phyloP scores from a whole-genome alignment of 1,140 invertebrate species.

The Ylistrum balloti region DNA sequence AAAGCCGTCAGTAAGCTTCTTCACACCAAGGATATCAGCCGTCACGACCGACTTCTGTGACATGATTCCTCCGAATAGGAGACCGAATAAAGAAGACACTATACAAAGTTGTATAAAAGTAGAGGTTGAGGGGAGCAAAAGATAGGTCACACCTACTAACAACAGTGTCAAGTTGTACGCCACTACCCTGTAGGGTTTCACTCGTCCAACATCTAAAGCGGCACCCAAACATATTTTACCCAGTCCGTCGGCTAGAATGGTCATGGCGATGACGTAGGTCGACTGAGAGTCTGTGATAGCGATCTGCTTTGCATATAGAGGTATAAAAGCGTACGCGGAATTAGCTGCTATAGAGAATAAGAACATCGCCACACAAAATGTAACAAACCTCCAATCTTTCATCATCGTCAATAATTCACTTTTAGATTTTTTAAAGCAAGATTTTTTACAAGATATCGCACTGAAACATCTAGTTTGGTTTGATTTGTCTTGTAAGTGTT shows the following conservation, averaged over 20 bases:
- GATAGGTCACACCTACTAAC: slow-evolving; percentile 59
- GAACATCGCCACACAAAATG: slow-evolving; percentile 73
- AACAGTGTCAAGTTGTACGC: slow-evolving; percentile 73
- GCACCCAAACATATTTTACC: slow-evolving; percentile 67
- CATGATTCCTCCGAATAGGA: slow-evolving; percentile 83
- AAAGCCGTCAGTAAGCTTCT: background rate
- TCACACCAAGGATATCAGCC: slow-evolving; percentile 88
- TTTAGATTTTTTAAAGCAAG: slow-evolving; percentile 45
- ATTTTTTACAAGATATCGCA: background rate
- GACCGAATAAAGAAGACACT: slow-evolving; percentile 68
- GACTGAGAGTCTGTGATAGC: slow-evolving; percentile 65
- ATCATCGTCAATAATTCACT: slow-evolving; percentile 67
- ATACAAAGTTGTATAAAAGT: slow-evolving; percentile 67
- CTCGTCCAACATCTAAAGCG: slow-evolving; percentile 65
- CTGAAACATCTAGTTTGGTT: too few species aligned
- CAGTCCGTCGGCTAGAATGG: slow-evolving; percentile 71
- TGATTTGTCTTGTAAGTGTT: background rate
- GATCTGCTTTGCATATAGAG: slow-evolving; percentile 70
- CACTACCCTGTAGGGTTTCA: slow-evolving; percentile 69
- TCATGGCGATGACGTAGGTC: slow-evolving; percentile 69
- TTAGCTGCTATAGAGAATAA: slow-evolving; percentile 72
- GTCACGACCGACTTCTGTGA: slow-evolving; percentile 95
- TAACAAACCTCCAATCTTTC: slow-evolving; percentile 71
- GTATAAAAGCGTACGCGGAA: slow-evolving; percentile 74
- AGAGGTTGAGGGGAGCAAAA: slow-evolving; percentile 64